Evolutionary conservation across 2,888 invertebrate genomes (phyloP).

Genomic region (Drosophila falleni): DNA sequence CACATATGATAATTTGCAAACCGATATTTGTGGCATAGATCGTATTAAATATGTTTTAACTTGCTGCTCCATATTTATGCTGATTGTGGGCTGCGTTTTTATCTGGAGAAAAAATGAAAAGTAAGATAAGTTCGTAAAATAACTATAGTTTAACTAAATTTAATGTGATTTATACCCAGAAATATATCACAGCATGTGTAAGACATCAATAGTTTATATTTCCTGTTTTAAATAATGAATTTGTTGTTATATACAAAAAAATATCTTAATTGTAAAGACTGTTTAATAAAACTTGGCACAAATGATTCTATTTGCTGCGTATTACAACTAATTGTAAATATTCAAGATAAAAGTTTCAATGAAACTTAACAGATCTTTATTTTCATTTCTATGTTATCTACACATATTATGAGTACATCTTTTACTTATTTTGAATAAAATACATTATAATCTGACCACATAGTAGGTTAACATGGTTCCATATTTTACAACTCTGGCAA

Average conservation of each 20-base stretch:
- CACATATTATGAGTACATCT: not conserved
- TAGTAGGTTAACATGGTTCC: not conserved
- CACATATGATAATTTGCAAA: conserved; percentile 64
- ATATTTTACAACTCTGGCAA: not conserved
- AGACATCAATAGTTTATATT: not conserved
- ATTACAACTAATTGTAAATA: too few relatives aligned
- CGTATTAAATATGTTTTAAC: conserved; percentile 67
- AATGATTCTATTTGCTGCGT: not conserved
- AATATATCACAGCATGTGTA: not conserved
- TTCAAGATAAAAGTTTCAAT: not conserved
- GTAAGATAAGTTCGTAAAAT: conserved; percentile 43
- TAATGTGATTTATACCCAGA: not conserved
- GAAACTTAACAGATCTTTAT: not conserved
- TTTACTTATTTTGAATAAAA: not conserved
- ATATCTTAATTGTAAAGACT: not conserved
- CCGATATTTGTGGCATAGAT: conserved; percentile 77
- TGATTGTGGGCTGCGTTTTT: conserved; percentile 62
- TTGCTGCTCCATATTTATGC: conserved; percentile 50
- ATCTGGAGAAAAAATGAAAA: conserved; percentile 66
- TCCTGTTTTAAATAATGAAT: not conserved
- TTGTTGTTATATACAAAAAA: not conserved
- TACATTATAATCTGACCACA: not conserved
- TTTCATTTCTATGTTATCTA: not conserved
- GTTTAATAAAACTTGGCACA: not conserved
- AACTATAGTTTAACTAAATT: not conserved